These are phyloP conservation scores for Linepithema humile DNA, from an alignment of 1,140 invertebrate species.

Conservation along the genomic window DNA sequence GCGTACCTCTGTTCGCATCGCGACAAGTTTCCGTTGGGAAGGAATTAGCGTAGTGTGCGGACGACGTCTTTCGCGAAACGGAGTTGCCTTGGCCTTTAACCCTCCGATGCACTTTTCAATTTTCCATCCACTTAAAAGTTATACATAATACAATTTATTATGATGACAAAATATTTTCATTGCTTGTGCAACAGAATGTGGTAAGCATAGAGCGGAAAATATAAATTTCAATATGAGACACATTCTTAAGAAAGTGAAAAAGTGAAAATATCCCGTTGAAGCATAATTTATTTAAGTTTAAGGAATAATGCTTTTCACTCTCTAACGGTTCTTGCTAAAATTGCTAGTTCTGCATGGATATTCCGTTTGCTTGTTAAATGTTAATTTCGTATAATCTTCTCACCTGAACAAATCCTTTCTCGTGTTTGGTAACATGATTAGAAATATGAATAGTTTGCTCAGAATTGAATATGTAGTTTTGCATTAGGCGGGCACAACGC, in stretches of 20 bases:
- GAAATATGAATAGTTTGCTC: no score
- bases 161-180: conserved; percentile 38
- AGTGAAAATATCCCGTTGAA: conserved; percentile 11
- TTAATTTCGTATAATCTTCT: neutral
- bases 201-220: neutral
- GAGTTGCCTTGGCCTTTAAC: conserved; percentile 17
- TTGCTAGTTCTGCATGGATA: neutral
- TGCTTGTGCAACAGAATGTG: neutral
- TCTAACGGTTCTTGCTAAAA: neutral
- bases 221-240: neutral
- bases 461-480: no score
- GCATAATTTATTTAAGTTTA: conserved; percentile 30
- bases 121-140: conserved; percentile 45
- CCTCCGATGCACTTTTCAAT: conserved; percentile 38
- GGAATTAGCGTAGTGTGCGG: conserved; percentile 34
- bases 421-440: neutral
- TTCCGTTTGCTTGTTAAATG: conserved; percentile 3
- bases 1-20: conserved; percentile 36
- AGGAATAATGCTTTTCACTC: neutral
- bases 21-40: conserved; percentile 55
- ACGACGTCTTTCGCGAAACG: conserved; percentile 29
- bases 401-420: conserved; percentile 3
- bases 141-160: conserved; percentile 33
- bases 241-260: neutral
- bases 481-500: no score